Conservation (phyloP, 2,113 vertebrate species). For the Salminus brasiliensis region DNA sequence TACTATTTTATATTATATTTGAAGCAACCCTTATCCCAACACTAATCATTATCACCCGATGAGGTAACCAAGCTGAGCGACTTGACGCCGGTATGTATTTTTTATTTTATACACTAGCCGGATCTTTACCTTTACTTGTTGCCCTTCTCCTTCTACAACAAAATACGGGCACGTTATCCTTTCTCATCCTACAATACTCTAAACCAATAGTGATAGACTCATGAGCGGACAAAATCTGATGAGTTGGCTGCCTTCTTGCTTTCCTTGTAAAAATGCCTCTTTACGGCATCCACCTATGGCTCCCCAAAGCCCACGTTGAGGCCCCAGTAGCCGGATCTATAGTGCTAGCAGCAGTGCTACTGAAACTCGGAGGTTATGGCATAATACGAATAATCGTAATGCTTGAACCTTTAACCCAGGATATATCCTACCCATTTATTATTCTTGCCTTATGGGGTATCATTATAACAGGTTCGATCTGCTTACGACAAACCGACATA, state of each 20-base stretch:
- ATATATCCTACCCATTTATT: constrained; percentile 41
- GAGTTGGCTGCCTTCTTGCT: neutral
- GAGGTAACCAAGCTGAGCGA: constrained; percentile 47
- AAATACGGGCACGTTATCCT: neutral
- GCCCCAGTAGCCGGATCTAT: constrained; percentile 56
- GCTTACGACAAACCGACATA: constrained; percentile 54
- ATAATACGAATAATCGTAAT: constrained; percentile 47
- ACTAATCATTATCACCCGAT: constrained; percentile 51
- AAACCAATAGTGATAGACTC: rapidly evolving
- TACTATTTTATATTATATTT: constrained; percentile 50
- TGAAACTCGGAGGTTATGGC: constrained; percentile 54
- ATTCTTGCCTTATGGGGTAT: constrained; percentile 31
- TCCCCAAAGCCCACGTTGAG: constrained; percentile 61
- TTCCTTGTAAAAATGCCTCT: constrained; percentile 62
- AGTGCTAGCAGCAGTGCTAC: constrained; percentile 26
- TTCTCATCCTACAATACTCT: neutral
- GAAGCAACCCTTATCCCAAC: constrained; percentile 57
- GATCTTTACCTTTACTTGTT: constrained; percentile 14
- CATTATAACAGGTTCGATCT: constrained; percentile 38
- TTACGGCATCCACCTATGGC: constrained; percentile 46
- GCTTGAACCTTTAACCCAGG: neutral
- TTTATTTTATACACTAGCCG: constrained; percentile 53
- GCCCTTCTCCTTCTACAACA: constrained; percentile 35
- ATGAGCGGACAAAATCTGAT: constrained; percentile 13
- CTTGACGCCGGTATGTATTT: constrained; percentile 53